phyloP scores from a whole-genome alignment of 2,113 vertebrate species.

The Cryptomyrus ogoouensis region DNA sequence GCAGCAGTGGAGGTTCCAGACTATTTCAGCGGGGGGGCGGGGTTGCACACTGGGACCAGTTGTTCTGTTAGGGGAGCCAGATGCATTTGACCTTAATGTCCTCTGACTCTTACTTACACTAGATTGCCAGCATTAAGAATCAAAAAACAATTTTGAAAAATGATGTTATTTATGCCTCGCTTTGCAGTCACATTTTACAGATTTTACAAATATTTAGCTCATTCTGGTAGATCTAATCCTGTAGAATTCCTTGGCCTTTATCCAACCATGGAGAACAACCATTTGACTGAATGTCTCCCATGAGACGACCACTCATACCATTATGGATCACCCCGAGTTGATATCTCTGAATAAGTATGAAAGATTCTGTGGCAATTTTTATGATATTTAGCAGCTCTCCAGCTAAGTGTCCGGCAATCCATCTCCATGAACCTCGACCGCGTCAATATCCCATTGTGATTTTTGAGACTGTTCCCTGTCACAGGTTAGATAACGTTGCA shows the following conservation, averaged over 20 bases:
- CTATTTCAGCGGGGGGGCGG: too few species aligned
- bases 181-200: too few species aligned
- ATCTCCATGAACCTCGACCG: neutral
- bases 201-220: too few species aligned
- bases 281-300: neutral
- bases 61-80: too few species aligned
- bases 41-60: too few species aligned
- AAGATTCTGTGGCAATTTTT: neutral
- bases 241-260: neutral
- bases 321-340: neutral
- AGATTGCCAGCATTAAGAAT: too few species aligned
- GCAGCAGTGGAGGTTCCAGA: neutral
- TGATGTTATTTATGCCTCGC: too few species aligned
- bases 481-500: neutral
- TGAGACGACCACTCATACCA: neutral
- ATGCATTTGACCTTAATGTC: too few species aligned
- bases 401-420: neutral
- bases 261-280: neutral
- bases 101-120: too few species aligned
- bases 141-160: too few species aligned
- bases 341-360: neutral
- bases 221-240: neutral
- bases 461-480: neutral
- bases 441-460: neutral
- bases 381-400: neutral